Percentiles rank a stretch among this genome's conserved stretches.
These are phyloP conservation scores for Frankliniella intonsa DNA, from an alignment of 2,888 invertebrate genomes.

Conservation along the genomic window DNA sequence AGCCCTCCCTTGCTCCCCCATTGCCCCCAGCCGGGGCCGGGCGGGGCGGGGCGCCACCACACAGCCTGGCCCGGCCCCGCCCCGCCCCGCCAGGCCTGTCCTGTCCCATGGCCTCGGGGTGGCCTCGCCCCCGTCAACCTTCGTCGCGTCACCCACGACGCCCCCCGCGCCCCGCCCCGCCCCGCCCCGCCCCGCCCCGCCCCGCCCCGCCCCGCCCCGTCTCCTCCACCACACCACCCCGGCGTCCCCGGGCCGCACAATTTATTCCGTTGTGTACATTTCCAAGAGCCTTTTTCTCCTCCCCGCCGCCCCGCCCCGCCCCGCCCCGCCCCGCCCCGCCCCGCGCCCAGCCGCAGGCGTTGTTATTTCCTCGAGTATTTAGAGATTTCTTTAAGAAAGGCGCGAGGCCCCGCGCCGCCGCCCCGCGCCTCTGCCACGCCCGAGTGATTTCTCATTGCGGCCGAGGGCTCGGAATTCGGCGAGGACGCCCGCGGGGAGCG, in stretches of 20 bases:
- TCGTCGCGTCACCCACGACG: not conserved
- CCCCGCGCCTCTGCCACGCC: not conserved
- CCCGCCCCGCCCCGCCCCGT: not conserved
- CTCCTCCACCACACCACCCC: not conserved
- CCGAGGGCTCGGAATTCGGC: not conserved
- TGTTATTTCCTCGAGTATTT: constrained; percentile 24
- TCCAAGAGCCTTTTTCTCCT: constrained; percentile 5
- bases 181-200: not conserved
- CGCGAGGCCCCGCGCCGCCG: not conserved
- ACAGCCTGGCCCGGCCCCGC: not conserved
- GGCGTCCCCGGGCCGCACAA: not conserved
- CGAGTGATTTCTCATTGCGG: not conserved
- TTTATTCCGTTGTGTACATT: constrained; percentile 27
- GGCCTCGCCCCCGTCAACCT: not conserved
- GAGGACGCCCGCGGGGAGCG: not conserved
- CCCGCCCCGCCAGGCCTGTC: no score
- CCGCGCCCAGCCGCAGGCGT: not conserved
- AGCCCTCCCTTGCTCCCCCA: not conserved
- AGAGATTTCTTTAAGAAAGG: constrained; percentile 12
- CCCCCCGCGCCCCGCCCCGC: not conserved
- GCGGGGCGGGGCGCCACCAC: not conserved
- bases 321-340: not conserved
- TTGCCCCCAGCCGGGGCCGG: not conserved
- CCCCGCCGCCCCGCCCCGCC: not conserved
- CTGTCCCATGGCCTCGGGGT: not conserved